Base-by-base conservation (phyloP, 2,113 vertebrate species). In the Plectropomus leopardus region DNA sequence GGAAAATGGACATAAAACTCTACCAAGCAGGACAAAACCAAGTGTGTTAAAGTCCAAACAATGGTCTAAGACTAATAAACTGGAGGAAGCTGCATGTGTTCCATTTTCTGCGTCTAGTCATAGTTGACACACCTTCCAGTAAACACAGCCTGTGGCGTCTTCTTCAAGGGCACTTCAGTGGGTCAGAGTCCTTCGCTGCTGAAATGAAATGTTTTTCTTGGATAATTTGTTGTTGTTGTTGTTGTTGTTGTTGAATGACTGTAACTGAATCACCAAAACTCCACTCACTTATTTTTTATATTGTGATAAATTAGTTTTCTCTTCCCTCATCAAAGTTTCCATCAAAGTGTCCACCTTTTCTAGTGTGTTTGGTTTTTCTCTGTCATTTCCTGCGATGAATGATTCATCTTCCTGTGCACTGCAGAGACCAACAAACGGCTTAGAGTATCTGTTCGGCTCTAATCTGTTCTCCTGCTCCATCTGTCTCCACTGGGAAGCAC, bases 401-500 rank as follows among this genome's bases (percentile, higher is more conserved):
- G 78, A 86, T 75, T 79, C 63, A 24, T 70, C 80, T 91, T 93
- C 85, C 89, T 83, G 59, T 65, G 83, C 26, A 0, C 45, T 7
- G 45, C 61, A 48, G 69, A 75, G 72, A 80, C 69, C 58, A 72
- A 78, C 86, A 65, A 75, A 72, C 21, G 63, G 61, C 67, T 86
- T 63, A 78, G 60, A 51, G 72, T 86, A 69, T 77, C 67, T 82
- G 82, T 75, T 72, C 59, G 26, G 71, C 67, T 82, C 51, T 86
- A 86, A 86, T 87, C 88, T 82, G 68, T 78, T 82, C 77, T 90
- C 69, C 73, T 82, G 77, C 82, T 83, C 87, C 87, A 80, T 89
- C 87, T 91, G 86, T 75, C 90, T 91, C 78, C 70, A 63, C 36
- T 58, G 86, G 85, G 90, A 91, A 90, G 55, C 88, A 83, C 91